Percentiles rank a stretch among this genome's conserved stretches.
Evolutionary conservation across 2,113 vertebrate species (phyloP).

Genomic region (Gavialis gangeticus): DNA sequence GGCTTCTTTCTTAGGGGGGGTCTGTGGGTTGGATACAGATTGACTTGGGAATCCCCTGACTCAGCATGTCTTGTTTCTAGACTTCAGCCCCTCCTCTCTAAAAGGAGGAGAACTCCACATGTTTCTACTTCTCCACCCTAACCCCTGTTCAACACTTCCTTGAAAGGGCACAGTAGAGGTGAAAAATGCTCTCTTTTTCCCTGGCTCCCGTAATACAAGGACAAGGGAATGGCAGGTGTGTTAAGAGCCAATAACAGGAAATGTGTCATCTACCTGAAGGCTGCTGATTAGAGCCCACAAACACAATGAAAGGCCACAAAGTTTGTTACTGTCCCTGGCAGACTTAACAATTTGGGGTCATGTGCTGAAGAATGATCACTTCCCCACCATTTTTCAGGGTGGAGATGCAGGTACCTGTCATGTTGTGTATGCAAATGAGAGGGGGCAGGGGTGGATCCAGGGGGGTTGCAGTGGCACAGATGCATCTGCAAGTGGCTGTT

Average conservation of each 20-base stretch:
- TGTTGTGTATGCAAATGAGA: neutral
- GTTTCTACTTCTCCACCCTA: neutral
- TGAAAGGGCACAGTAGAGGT: too few relatives aligned
- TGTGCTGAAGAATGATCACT: neutral
- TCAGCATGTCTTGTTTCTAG: neutral
- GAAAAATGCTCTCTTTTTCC: too few relatives aligned
- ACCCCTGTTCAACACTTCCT: neutral
- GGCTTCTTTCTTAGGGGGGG: neutral
- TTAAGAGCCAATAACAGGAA: neutral
- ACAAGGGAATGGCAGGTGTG: too few relatives aligned
- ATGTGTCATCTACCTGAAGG: neutral
- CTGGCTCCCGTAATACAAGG: neutral
- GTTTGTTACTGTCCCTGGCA: too few relatives aligned
- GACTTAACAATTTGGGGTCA: neutral
- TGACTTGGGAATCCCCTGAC: neutral
- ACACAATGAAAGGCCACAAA: neutral
- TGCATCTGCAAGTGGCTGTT: too few relatives aligned
- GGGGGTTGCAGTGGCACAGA: too few relatives aligned
- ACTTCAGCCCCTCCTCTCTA: neutral
- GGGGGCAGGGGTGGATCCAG: too few relatives aligned
- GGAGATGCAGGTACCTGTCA: too few relatives aligned
- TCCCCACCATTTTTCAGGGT: neutral
- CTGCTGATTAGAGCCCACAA: neutral
- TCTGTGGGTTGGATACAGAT: rapidly evolving
- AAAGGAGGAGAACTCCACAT: neutral